A percentile compares a stretch with the other conserved stretches of the same genome.
Evolutionary conservation across 2,888 invertebrate species (phyloP).

Genomic region (Coenonympha glycerion): DNA sequence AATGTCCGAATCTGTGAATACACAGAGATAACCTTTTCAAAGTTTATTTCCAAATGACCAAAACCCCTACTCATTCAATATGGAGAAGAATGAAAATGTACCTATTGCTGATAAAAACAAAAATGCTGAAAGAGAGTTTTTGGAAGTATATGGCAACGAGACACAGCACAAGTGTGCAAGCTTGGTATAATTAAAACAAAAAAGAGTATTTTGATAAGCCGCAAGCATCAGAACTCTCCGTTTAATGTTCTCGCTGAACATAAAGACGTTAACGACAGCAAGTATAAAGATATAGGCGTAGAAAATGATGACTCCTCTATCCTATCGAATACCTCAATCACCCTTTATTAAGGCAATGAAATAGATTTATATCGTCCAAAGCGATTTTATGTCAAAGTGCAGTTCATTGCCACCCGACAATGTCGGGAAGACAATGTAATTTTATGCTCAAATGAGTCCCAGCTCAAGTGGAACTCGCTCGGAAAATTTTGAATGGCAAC

Average conservation of each 20-base stretch:
- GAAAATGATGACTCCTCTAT: slow-evolving; percentile 62
- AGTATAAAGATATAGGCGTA: slow-evolving; percentile 52
- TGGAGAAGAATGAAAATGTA: too few relatives aligned
- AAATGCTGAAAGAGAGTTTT: too few relatives aligned
- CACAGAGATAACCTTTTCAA: too few relatives aligned
- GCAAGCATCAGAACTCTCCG: slow-evolving; percentile 19
- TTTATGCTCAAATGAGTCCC: slow-evolving; percentile 73
- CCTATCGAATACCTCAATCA: slow-evolving; percentile 66
- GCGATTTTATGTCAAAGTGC: slow-evolving; percentile 75
- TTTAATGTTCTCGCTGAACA: slow-evolving; percentile 34
- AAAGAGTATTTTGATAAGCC: slow-evolving; percentile 15
- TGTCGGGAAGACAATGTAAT: slow-evolving; percentile 73
- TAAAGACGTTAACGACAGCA: slow-evolving; percentile 54
- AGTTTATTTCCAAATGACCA: too few relatives aligned
- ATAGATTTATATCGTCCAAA: slow-evolving; percentile 70
- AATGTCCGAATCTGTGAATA: too few relatives aligned
- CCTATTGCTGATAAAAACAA: too few relatives aligned
- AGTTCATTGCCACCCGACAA: slow-evolving; percentile 74
- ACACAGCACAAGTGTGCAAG: background rate
- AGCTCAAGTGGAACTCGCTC: slow-evolving; percentile 67
- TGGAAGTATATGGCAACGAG: background rate
- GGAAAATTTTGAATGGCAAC: slow-evolving; percentile 71
- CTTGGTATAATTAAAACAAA: slow-evolving; percentile 6
- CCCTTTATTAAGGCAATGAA: slow-evolving; percentile 73
- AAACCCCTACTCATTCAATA: too few relatives aligned